Conservation (phyloP, 2,797 vertebrate genomes). For the Prunella strophiata region DNA sequence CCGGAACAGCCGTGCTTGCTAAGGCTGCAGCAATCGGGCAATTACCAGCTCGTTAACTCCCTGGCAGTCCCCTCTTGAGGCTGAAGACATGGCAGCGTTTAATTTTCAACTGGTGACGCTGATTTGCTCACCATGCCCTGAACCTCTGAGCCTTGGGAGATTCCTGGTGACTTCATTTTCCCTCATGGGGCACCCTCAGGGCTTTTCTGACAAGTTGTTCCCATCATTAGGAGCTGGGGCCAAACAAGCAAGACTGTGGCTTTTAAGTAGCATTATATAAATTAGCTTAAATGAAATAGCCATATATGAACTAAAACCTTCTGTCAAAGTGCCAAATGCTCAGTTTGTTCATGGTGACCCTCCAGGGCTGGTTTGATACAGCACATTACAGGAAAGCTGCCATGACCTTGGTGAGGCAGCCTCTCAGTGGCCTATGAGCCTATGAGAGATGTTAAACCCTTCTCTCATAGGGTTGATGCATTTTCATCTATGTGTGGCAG, state of each 20-base stretch:
- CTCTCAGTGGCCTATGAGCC: background rate
- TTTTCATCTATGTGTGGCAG: background rate
- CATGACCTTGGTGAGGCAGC: fast-evolving
- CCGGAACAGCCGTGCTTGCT: fast-evolving
- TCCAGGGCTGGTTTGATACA: background rate
- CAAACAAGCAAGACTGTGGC: background rate
- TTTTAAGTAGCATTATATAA: background rate
- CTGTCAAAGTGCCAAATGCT: background rate
- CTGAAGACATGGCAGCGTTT: background rate
- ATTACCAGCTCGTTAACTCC: slow-evolving; percentile 8
- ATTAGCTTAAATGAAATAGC: background rate
- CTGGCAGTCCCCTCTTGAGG: background rate
- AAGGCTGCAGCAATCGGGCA: background rate
- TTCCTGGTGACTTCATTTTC: background rate
- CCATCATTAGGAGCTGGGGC: background rate
- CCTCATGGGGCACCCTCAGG: background rate
- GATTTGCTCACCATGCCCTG: background rate
- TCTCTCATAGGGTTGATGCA: fast-evolving
- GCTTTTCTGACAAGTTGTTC: background rate
- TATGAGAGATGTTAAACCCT: background rate
- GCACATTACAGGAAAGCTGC: background rate
- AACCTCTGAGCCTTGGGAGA: background rate
- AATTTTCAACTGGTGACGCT: background rate
- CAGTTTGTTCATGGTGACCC: background rate
- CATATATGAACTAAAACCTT: background rate